A percentile compares a stretch with the other conserved stretches of the same genome.
Conservation (phyloP, 2,888 invertebrate genomes). For the Tipula vernalis region DNA sequence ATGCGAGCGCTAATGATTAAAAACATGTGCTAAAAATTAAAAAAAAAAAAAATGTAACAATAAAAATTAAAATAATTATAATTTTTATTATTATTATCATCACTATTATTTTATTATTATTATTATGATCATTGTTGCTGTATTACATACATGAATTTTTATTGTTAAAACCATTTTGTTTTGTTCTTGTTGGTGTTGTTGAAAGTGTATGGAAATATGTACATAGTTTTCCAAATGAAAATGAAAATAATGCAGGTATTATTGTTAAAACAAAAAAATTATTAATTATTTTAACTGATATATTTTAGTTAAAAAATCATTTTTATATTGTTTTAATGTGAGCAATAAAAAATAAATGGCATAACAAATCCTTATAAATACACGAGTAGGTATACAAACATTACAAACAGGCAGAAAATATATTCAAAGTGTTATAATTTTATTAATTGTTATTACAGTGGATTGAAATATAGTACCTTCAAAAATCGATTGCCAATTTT, state of each 20-base stretch:
- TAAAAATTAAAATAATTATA: not conserved
- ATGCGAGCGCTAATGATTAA: not conserved
- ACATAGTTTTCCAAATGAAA: not conserved
- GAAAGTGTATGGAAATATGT: not conserved
- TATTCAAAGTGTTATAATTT: not conserved
- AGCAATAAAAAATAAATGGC: not conserved
- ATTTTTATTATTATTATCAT: not conserved
- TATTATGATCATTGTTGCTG: not conserved
- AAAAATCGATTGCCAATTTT: not conserved
- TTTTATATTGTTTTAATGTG: not conserved
- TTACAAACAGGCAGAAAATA: not conserved
- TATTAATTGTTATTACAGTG: not conserved
- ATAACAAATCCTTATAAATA: not conserved
- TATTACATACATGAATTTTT: not conserved
- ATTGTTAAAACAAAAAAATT: not conserved
- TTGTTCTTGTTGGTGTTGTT: not conserved
- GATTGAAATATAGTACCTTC: not conserved
- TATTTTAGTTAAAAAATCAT: not conserved
- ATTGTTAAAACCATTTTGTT: not conserved
- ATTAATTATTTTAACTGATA: not conserved
- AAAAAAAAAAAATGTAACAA: not conserved
- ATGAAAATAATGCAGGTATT: conserved; percentile 4
- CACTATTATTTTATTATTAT: not conserved
- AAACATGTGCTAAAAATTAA: not conserved
- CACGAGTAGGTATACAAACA: no score